A percentile compares a stretch with the other conserved stretches of the same genome.
These are phyloP conservation scores for Odontesthes bonariensis DNA, from an alignment of 2,113 vertebrate species.

Conservation along the genomic window DNA sequence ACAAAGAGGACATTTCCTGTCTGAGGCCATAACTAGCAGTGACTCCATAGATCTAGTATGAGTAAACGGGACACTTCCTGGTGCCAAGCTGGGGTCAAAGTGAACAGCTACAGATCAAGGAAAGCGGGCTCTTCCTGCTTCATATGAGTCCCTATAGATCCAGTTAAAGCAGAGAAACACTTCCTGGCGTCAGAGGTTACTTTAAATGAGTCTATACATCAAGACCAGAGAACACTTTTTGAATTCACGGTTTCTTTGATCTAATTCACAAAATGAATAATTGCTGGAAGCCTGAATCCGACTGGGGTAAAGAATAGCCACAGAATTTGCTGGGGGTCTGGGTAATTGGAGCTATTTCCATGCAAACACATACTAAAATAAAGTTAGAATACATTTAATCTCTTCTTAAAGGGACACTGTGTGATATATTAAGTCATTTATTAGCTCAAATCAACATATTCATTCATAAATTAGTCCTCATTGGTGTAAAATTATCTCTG, in stretches of 20 bases:
- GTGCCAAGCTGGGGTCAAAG: conserved; percentile 41
- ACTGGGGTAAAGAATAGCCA: too few species aligned
- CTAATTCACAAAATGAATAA: conserved; percentile 11
- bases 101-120: conserved; percentile 46
- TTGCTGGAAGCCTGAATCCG: neutral
- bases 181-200: conserved; percentile 75
- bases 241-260: conserved; percentile 41
- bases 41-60: conserved; percentile 40
- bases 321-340: too few species aligned
- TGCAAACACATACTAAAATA: too few species aligned
- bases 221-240: conserved; percentile 51
- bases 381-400: too few species aligned
- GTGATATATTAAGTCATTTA: too few species aligned
- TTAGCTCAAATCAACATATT: too few species aligned
- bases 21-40: conserved; percentile 43
- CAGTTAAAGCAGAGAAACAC: conserved; percentile 38
- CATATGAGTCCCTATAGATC: conserved; percentile 42
- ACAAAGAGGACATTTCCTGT: conserved; percentile 64
- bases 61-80: conserved; percentile 68
- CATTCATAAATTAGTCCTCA: too few species aligned
- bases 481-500: too few species aligned
- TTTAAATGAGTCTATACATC: conserved; percentile 60
- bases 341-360: too few species aligned
- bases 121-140: conserved; percentile 58
- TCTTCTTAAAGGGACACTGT: too few species aligned